phyloP scores from a whole-genome alignment of 2,113 vertebrate species.

The Mungos mungo region DNA sequence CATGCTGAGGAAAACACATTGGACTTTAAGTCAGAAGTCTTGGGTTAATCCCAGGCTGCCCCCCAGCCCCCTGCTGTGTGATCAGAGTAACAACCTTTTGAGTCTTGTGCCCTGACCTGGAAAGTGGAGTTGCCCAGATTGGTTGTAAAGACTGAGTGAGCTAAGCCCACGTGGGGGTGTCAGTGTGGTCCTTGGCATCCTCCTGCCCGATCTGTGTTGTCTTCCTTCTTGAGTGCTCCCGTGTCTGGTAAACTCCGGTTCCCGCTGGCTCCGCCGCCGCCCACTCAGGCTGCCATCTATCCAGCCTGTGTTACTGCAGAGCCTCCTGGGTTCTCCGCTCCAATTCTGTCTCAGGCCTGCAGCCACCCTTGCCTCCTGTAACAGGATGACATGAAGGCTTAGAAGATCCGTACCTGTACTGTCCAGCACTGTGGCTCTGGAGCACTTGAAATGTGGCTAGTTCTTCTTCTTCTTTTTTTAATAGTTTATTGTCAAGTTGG shows the following conservation, averaged over 20 bases:
- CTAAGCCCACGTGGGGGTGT: not conserved
- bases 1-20: constrained; percentile 59
- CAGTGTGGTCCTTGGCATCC: not conserved
- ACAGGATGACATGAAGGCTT: not conserved
- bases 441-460: not conserved
- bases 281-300: not conserved
- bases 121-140: not conserved
- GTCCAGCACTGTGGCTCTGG: not conserved
- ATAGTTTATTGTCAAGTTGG: too few relatives aligned
- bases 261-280: not conserved
- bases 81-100: not conserved
- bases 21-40: not conserved
- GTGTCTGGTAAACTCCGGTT: not conserved
- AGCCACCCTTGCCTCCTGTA: not conserved
- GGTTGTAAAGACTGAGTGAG: not conserved
- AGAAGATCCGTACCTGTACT: not conserved
- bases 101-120: not conserved
- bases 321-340: not conserved
- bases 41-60: not conserved
- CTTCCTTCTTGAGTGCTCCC: not conserved
- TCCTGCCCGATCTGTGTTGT: fast-evolving
- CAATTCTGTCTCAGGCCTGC: not conserved
- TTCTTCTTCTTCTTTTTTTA: not conserved
- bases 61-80: not conserved
- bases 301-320: not conserved